Evolutionary conservation across 2,888 invertebrate genomes (phyloP), one percentile per base, ranked within the genome.

Genomic region (Cetonia aurata): DNA sequence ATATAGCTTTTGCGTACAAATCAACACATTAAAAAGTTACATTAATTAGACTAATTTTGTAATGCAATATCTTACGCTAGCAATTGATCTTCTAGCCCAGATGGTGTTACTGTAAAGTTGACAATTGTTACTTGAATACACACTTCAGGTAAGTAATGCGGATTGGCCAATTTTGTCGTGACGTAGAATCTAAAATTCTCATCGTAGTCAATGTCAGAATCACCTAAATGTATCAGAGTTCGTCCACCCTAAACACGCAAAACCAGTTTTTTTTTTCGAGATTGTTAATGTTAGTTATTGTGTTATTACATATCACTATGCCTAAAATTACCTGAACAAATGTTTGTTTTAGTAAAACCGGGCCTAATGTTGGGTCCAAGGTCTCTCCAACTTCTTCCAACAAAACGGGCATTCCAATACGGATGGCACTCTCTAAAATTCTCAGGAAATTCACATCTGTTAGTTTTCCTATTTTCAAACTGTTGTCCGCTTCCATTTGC

Each of bases 101-200:
- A 92, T 0, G 92, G 90, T 0, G 96, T 96, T 42, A 97, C 96
- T 66, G 96, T 93, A 82, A 98, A 98, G 85, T 98, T 97, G 6
- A 98, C 93, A 10, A 98, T 87, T 0, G 96, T 95, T 0, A 96
- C 96, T 86, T 96, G 95, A 71, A 95, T 95, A 80, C 96, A 96
- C 72, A 96, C 90, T 84, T 97, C 96, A 0, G 97, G 97, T 73
- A 96, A 85, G 84, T 96, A 97, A 85, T 96, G 96, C 0, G 98
- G 98, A 86, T 97, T 97, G 0, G 95, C 89, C 68, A 96, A 86
- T 84, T 96, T 96, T 0, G 96, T 96, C 0, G 96, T 96, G 80
- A 98, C 91, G 82, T 96, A 97, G 56, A 98, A 88, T 55, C 91
- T 89, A 83, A 98, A 98, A 80, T 94, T 91, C 0, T 86, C 82